Evolutionary conservation across 2,797 vertebrate species (phyloP), one percentile per base, ranked within the genome.

Genomic region (Telmatherina bonti): DNA sequence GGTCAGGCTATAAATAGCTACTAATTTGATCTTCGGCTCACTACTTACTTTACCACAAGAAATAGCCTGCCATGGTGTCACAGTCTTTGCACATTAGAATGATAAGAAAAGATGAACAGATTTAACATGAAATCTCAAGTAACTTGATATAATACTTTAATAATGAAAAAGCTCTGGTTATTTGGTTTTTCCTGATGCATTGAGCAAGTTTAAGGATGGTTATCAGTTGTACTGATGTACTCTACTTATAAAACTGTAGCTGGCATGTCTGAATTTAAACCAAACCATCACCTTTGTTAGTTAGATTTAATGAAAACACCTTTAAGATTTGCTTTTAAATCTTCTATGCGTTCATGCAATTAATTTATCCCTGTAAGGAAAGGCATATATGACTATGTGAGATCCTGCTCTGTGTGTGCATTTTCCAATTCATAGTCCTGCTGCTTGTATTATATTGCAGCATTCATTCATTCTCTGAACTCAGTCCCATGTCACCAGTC

Each of bases 1-100:
- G 38, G 22, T 47, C 2, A 6, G 12, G n/a, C 38, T 79, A 22
- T 70, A 70, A 73, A 74, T 70, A 70, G 29, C 51, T 26, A 6
- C 56, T 47, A 24, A 67, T 22, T 0, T 73, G 58, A 79, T 51
- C 54, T 29, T 8, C 49, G 36, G 18, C 49, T 56, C 49, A 33
- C n/a, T 38, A 20, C 30, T 36, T 64, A 55, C 67, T 58, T 63
- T 18, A 52, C 13, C 24, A 33, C 13, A 7, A 31, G 15, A 33
- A 31, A 10, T 30, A 10, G 58, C 4, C 24, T 51, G 12, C 1
- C 11, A 18, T 45, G 56, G n/a, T 53, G 57, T 62, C 7, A 65
- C 7, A n/a, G 11, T 36, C 1, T 33, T 12, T 6, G 0, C 49
- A 52, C 24, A 52, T 52, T 26, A 52, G 49, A 5, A 11, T 52